Evolutionary conservation across 2,113 vertebrate species (phyloP).

Genomic region (Dicaeum eximium): DNA sequence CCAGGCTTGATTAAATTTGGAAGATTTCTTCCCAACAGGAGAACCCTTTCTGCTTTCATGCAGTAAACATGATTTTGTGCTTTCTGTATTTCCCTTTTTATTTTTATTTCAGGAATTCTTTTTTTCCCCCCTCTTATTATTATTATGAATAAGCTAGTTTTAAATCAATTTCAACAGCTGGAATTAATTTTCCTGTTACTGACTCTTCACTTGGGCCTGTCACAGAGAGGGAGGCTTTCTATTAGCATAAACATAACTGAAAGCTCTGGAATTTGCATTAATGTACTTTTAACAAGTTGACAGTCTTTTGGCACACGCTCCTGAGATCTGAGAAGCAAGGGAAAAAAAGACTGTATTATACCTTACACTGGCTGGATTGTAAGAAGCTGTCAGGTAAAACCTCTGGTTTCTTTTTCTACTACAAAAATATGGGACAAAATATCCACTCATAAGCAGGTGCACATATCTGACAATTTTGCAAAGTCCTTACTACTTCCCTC

Average conservation of each 20-base stretch:
- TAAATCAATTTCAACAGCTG: conserved; percentile 75
- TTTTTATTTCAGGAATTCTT: conserved; percentile 53
- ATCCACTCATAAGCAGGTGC: conserved; percentile 63
- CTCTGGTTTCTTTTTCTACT: conserved; percentile 56
- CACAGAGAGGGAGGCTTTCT: conserved; percentile 69
- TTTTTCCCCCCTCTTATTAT: background rate
- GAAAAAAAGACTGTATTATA: conserved; percentile 62
- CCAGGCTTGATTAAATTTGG: conserved; percentile 64
- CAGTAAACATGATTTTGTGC: conserved; percentile 64
- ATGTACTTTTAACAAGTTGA: conserved; percentile 74
- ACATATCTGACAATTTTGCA: conserved; percentile 10
- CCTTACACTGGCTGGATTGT: conserved; percentile 61
- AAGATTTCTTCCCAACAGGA: conserved; percentile 63
- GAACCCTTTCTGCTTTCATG: conserved; percentile 48
- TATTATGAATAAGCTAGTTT: conserved; percentile 66
- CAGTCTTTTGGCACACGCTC: conserved; percentile 70
- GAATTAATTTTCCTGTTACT: conserved; percentile 75
- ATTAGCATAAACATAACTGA: conserved; percentile 78
- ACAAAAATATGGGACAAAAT: conserved; percentile 49
- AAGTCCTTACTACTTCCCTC: background rate
- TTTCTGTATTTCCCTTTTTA: conserved; percentile 34
- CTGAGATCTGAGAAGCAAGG: conserved; percentile 64
- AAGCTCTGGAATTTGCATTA: conserved; percentile 77
- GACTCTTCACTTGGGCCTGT: conserved; percentile 72
- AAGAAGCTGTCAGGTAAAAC: conserved; percentile 71